These are phyloP conservation scores for Hermaeophaga mercurialis DNA, from an alignment of 2,888 invertebrate genomes.

Conservation along the genomic window DNA sequence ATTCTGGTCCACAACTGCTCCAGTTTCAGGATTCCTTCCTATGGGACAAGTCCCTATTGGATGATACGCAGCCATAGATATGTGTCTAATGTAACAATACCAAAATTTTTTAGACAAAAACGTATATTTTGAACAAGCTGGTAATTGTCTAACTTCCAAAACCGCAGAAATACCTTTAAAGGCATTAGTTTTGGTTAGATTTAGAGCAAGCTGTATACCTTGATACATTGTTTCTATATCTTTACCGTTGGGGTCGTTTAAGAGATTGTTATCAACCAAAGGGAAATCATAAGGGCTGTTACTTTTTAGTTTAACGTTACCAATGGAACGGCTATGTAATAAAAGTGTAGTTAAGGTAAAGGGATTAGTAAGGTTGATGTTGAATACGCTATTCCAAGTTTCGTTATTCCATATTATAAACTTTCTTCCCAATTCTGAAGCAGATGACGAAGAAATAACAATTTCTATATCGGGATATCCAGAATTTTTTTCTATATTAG, in stretches of 20 bases:
- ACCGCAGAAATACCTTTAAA: constrained; percentile 61
- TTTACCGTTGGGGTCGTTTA: constrained; percentile 58
- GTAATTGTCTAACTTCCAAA: constrained; percentile 41
- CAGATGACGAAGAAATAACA: constrained; percentile 56
- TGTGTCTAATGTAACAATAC: constrained; percentile 30
- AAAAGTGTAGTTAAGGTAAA: constrained; percentile 19
- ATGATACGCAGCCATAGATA: constrained; percentile 58
- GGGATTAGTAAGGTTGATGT: constrained; percentile 42
- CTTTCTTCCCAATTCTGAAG: constrained; percentile 58
- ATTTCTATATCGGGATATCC: constrained; percentile 22
- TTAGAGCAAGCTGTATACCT: constrained; percentile 55
- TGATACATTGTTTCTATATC: constrained; percentile 62
- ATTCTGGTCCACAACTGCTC: constrained; percentile 67
- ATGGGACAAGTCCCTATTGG: constrained; percentile 71
- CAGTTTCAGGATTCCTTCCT: constrained; percentile 65
- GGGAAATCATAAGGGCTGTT: constrained; percentile 46
- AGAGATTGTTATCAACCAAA: constrained; percentile 69
- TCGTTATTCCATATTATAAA: constrained; percentile 41
- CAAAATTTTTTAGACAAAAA: constrained; percentile 30
- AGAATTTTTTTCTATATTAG: not conserved
- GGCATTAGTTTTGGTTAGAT: constrained; percentile 58
- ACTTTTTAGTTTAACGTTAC: constrained; percentile 61
- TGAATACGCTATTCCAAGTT: constrained; percentile 52
- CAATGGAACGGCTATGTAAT: constrained; percentile 56
- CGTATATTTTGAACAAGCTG: constrained; percentile 17